Percentiles rank a stretch among this genome's conserved stretches.
These are phyloP conservation scores for Pecten maximus DNA, from an alignment of 2,888 invertebrate genomes.

Conservation along the genomic window DNA sequence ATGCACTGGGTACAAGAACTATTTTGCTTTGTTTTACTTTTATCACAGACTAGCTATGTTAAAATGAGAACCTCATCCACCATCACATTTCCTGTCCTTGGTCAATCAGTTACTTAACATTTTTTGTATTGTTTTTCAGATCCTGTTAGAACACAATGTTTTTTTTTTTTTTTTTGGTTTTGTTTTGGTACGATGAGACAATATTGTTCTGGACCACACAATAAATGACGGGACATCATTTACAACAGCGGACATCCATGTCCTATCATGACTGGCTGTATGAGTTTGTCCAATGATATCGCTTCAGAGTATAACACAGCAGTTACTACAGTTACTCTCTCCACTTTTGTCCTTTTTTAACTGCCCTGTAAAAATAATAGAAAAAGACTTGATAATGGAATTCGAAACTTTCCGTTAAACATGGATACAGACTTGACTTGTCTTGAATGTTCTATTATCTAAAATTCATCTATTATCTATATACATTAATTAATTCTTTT, in stretches of 20 bases:
- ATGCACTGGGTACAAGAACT: background rate
- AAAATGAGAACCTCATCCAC: constrained; percentile 30
- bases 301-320: constrained; percentile 77
- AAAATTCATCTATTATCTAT: no score
- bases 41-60: constrained; percentile 33
- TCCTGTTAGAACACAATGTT: constrained; percentile 3
- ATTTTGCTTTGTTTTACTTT: constrained; percentile 2
- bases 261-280: constrained; percentile 40
- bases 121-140: background rate
- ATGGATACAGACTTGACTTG: no score
- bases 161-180: background rate
- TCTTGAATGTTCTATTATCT: no score
- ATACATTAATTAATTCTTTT: no score
- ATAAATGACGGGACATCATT: constrained; percentile 31
- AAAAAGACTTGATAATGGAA: no score
- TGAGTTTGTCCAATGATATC: constrained; percentile 36
- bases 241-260: constrained; percentile 22
- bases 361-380: constrained; percentile 73
- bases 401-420: no score
- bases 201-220: constrained; percentile 20
- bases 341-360: constrained; percentile 81
- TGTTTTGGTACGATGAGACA: background rate
- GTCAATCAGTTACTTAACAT: background rate
- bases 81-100: constrained; percentile 10
- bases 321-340: constrained; percentile 78